phyloP scores from a whole-genome alignment of 2,113 vertebrate species.

The Tetraodon nigroviridis region DNA sequence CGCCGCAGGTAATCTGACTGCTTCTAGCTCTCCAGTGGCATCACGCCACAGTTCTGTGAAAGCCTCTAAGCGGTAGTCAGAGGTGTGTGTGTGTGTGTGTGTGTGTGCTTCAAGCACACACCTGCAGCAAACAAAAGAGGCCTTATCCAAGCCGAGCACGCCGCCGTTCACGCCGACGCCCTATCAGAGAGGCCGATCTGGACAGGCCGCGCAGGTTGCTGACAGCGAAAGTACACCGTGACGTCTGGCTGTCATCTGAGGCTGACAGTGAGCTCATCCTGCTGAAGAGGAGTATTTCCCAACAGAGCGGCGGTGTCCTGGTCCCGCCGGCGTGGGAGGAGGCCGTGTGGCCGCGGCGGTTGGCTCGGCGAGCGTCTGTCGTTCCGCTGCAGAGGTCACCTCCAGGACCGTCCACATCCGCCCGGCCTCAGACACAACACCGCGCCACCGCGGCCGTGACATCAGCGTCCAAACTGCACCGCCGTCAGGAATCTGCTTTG shows the following conservation, averaged over 20 bases:
- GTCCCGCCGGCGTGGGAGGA: background rate
- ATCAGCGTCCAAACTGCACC: conserved; percentile 69
- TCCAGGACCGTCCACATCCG: conserved; percentile 44
- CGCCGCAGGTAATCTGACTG: no score
- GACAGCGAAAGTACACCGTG: conserved; percentile 15
- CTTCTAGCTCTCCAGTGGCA: no score
- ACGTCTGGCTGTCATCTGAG: conserved; percentile 17
- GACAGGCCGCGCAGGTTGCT: conserved; percentile 32
- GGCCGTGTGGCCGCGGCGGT: conserved; percentile 15
- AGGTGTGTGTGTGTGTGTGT: conserved; percentile 12
- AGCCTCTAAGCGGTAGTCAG: no score
- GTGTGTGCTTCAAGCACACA: conserved; percentile 51
- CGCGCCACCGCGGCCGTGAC: conserved; percentile 60
- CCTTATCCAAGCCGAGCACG: conserved; percentile 49
- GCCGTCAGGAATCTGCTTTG: conserved; percentile 70
- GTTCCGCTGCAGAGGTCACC: conserved; percentile 53
- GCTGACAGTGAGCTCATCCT: conserved; percentile 32
- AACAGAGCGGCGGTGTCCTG: conserved; percentile 16
- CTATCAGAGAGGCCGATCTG: conserved; percentile 51
- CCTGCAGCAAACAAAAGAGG: conserved; percentile 60
- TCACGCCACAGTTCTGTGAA: no score
- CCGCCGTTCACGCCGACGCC: conserved; percentile 26
- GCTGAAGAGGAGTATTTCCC: conserved; percentile 28
- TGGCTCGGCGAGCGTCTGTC: conserved; percentile 36
- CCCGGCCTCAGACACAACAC: conserved; percentile 68